Evolutionary conservation across 2,888 invertebrate species (phyloP), one percentile per base, ranked within the genome.

Genomic region (Actias luna): DNA sequence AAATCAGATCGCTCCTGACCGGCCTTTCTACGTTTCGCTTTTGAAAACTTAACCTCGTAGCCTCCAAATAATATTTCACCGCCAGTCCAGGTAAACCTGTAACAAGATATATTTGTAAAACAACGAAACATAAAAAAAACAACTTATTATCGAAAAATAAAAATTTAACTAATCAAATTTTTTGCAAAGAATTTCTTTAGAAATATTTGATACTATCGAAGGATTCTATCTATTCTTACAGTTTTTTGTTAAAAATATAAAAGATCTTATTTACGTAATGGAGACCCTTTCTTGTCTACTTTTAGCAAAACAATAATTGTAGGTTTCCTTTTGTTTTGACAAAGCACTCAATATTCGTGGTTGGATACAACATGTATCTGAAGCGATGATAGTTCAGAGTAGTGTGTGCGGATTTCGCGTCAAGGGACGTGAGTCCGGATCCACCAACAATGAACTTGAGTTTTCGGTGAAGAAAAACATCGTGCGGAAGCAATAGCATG

Each of bases 1-100:
- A 91, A 84, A 93, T 94, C 85, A 93, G 94, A 94, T 93, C 95
- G 83, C 80, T 93, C 85, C 83, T 94, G 72, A 73, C 94, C 4
- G 82, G 73, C 27, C 78, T 79, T 10, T 85, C 83, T n/a, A 77
- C 69, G 63, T 76, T 78, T 33, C 84, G 81, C 63, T 80, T 78
- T 63, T 77, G 79, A 73, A 92, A 90, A 73, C 86, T 89, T 61
- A 93, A 80, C 73, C 89, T 80, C 65, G 87, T 83, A 16, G 92
- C 93, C 80, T 89, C 88, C 60, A 93, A 74, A 69, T 89, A 93
- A 67, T 82, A 88, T 69, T 82, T 87, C 1, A 84, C 82, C 0
- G 93, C 91, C 52, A 83, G 83, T 7, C 75, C 74, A 59, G 79
- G 76, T 58, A 91, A 74, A 16, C 89, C 92, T 92, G 78, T 33